Percentiles rank a stretch among this genome's conserved stretches.
These are phyloP conservation scores for Myotis myotis DNA, from an alignment of 2,797 vertebrate species.

Conservation along the genomic window DNA sequence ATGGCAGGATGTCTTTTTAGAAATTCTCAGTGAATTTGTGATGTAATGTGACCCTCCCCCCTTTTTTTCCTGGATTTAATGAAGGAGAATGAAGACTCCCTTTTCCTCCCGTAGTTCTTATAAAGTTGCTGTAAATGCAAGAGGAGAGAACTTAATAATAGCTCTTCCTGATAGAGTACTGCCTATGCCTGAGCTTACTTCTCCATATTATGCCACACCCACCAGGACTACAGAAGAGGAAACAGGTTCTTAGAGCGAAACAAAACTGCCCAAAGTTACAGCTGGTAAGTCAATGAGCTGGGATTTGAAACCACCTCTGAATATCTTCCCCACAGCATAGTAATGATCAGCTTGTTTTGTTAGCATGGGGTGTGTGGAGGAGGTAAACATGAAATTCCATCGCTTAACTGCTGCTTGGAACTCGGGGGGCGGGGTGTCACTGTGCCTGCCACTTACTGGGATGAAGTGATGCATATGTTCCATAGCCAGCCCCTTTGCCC, in stretches of 20 bases:
- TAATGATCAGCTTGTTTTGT: neutral
- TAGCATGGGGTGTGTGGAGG: neutral
- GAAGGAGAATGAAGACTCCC: constrained; percentile 2
- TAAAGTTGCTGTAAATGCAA: constrained; percentile 14
- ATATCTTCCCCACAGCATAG: neutral
- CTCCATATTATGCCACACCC: neutral
- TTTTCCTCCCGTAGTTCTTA: neutral
- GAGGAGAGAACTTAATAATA: neutral
- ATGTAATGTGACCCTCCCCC: too few relatives aligned
- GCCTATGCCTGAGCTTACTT: neutral
- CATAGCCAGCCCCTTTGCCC: neutral
- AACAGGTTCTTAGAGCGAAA: neutral
- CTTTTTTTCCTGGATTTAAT: neutral
- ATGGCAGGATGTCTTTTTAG: constrained; percentile 22
- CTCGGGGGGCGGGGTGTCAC: neutral
- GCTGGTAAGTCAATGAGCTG: neutral
- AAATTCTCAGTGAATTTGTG: neutral
- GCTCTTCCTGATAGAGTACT: neutral
- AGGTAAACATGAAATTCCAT: neutral
- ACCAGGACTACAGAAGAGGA: neutral
- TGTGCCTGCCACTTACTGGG: neutral
- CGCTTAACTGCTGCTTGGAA: neutral
- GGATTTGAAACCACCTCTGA: constrained; percentile 5
- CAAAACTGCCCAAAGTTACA: neutral
- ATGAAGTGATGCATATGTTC: constrained; percentile 26